Evolutionary conservation across 53 echinoderm and acorn worm species (phyloP), one percentile per base, ranked within the genome.

Genomic region (Zoroaster sp.): DNA sequence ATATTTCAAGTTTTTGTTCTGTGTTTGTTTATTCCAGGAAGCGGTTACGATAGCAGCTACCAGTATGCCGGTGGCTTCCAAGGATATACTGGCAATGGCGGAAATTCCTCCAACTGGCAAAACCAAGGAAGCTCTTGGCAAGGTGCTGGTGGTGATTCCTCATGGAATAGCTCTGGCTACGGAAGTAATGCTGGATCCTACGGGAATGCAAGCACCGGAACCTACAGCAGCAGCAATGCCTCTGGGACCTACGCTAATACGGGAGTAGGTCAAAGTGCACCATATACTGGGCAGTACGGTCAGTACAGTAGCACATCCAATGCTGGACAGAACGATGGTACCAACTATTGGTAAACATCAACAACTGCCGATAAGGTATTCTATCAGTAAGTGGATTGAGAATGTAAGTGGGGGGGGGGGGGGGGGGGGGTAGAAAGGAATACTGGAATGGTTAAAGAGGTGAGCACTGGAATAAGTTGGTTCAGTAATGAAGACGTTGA

Each of bases 71-170:
- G 63, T 0, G 63, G n/a, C n/a, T n/a, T n/a, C n/a, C n/a, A n/a
- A n/a, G n/a, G n/a, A n/a, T n/a, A n/a, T n/a, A n/a, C n/a, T n/a
- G 59, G 59, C 39, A 54, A 78, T 23, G 78, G 69, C 25, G 47
- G 70, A 11, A 46, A 70, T 35, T 85, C 83, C 38, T 83, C 85
- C 1, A 71, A 71, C 69, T 85, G 85, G 85, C 85, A 85, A 70
- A 85, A 23, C 70, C 85, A 31, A 32, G 35, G 40, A 10, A 63
- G 15, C 63, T 69, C 49, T 33, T 69, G 85, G 70, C 70, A 71
- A 59, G 63, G 63, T 28, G 63, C 63, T 3, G 68, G 82, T 43
- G 85, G 85, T 0, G 85, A 85, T 32, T 70, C 70, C 13, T 42
- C 66, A 2, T 85, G 85, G 85, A 85, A 71, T 20, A 54, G 81